phyloP scores from a whole-genome alignment of 2,888 invertebrate genomes.

The Drosophila niveifrons region DNA sequence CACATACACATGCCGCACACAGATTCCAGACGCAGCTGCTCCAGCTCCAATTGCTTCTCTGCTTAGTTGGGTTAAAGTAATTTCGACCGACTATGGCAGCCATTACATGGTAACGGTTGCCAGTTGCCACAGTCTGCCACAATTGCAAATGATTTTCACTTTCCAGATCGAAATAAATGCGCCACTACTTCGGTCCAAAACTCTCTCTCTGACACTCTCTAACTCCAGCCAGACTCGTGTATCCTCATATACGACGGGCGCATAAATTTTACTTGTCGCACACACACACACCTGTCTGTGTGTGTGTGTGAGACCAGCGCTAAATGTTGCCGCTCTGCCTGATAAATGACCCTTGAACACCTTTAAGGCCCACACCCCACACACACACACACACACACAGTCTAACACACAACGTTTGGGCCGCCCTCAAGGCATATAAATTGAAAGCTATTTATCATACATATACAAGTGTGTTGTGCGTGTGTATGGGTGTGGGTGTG shows the following conservation, averaged over 20 bases:
- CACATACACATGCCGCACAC: too few relatives aligned
- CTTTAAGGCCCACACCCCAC: constrained; percentile 62
- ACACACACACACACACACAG: constrained; percentile 5
- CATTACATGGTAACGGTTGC: constrained; percentile 59
- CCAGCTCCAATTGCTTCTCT: background rate
- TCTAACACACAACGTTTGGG: constrained; percentile 44
- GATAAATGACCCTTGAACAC: constrained; percentile 84
- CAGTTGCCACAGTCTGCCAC: constrained; percentile 65
- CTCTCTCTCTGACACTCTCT: constrained; percentile 17
- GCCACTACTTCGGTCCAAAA: constrained; percentile 49
- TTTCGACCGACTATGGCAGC: constrained; percentile 76
- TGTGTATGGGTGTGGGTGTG: constrained; percentile 8
- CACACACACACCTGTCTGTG: constrained; percentile 41
- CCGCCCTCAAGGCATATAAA: constrained; percentile 81
- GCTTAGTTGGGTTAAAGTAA: constrained; percentile 68
- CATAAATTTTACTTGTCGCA: constrained; percentile 70
- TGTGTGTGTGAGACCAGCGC: constrained; percentile 45
- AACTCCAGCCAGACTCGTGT: constrained; percentile 40
- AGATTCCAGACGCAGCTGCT: constrained; percentile 37
- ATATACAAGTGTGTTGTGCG: constrained; percentile 53
- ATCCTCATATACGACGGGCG: constrained; percentile 50
- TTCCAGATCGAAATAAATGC: constrained; percentile 80
- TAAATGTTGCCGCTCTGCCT: constrained; percentile 80
- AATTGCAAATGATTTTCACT: constrained; percentile 82
- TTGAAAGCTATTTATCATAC: constrained; percentile 84